A percentile compares a stretch with the other conserved stretches of the same genome.
These are phyloP conservation scores for Neoniphon sammara DNA, from an alignment of 2,797 vertebrate species.

Conservation along the genomic window DNA sequence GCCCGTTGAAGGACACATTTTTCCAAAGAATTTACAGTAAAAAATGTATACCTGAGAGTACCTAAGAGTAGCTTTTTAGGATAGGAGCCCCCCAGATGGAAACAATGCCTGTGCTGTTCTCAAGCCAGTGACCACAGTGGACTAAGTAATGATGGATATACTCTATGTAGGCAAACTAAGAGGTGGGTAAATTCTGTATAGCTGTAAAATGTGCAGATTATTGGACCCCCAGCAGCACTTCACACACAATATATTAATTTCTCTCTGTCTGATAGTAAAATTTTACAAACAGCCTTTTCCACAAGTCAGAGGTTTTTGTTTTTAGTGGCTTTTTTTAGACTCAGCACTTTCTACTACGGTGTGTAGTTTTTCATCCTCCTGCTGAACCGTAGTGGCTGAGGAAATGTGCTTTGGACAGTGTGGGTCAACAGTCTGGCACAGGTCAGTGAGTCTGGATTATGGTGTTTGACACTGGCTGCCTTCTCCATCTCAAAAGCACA, in stretches of 20 bases:
- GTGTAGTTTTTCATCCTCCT: slow-evolving; percentile 39
- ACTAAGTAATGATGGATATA: background rate
- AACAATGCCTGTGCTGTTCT: slow-evolving; percentile 14
- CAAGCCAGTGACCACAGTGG: background rate
- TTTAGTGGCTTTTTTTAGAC: slow-evolving; percentile 8
- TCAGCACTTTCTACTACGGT: background rate
- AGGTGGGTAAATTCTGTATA: background rate
- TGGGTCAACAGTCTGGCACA: slow-evolving; percentile 65
- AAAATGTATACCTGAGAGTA: background rate
- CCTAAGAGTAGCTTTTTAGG: too few relatives aligned
- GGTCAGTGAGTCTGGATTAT: slow-evolving; percentile 66
- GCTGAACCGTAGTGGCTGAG: slow-evolving; percentile 32
- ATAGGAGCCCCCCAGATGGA: slow-evolving; percentile 15
- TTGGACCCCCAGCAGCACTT: background rate
- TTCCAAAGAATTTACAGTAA: slow-evolving; percentile 25
- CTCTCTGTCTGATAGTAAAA: background rate
- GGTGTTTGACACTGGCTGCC: slow-evolving; percentile 40
- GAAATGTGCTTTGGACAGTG: slow-evolving; percentile 57
- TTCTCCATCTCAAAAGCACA: slow-evolving; percentile 49
- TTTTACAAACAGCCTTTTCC: background rate
- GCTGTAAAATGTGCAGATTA: background rate
- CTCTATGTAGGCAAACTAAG: background rate
- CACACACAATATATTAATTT: background rate
- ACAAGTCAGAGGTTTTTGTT: background rate
- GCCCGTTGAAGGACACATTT: background rate